Percentiles rank a stretch among this genome's conserved stretches.
These are phyloP conservation scores for Nothocercus julius DNA, from an alignment of 2,113 vertebrate genomes.

Conservation along the genomic window DNA sequence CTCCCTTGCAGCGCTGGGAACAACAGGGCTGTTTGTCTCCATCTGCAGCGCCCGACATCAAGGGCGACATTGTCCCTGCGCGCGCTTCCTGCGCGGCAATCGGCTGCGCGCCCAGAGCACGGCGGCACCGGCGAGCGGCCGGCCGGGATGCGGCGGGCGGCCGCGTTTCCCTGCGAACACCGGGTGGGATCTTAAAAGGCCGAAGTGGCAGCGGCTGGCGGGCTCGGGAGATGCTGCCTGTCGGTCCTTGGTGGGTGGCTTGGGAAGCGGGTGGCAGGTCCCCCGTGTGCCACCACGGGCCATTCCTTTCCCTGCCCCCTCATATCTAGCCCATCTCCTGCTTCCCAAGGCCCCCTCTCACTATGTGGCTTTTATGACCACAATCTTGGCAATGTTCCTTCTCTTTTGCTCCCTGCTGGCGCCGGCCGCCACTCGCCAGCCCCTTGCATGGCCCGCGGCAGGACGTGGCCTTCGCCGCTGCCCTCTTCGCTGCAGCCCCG, in stretches of 20 bases:
- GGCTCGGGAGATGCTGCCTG: not conserved
- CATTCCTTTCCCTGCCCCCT: not conserved
- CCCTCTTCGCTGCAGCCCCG: too few species aligned
- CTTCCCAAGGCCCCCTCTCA: accelerated
- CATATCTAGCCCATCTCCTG: not conserved
- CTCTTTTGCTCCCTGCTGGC: too few species aligned
- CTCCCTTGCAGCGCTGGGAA: not conserved
- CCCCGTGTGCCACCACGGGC: accelerated
- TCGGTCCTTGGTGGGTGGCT: too few species aligned
- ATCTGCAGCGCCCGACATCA: slow-evolving; percentile 26
- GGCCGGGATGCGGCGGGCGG: too few species aligned
- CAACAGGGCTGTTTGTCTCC: slow-evolving; percentile 47
- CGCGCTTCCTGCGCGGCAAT: not conserved
- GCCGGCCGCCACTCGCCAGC: too few species aligned
- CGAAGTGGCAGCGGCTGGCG: not conserved
- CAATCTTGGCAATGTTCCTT: not conserved
- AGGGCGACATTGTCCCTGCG: slow-evolving; percentile 52
- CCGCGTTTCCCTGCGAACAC: not conserved
- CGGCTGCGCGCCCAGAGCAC: too few species aligned
- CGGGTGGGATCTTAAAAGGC: not conserved
- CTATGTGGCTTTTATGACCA: not conserved
- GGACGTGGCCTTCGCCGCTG: too few species aligned
- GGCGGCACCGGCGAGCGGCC: too few species aligned
- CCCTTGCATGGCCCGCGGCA: too few species aligned
- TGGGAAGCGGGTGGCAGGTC: too few species aligned